Percentiles rank a stretch among this genome's conserved stretches.
phyloP scores from a whole-genome alignment of 2,888 invertebrate species.

The Andrena bucephala region DNA sequence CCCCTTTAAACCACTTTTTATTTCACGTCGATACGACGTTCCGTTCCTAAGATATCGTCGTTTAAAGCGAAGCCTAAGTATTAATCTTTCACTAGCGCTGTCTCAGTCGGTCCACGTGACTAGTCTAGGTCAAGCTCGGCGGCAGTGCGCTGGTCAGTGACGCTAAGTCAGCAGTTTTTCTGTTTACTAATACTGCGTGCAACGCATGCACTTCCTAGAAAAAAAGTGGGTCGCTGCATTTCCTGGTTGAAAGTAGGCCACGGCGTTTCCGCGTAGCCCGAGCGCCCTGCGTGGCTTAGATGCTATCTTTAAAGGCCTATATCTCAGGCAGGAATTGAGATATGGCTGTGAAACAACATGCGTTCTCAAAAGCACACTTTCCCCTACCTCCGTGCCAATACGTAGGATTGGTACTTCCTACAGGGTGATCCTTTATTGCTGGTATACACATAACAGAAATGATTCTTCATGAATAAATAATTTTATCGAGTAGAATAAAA shows the following conservation, averaged over 20 bases:
- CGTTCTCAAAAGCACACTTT: not conserved
- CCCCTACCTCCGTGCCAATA: not conserved
- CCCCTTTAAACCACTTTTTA: conserved; percentile 25
- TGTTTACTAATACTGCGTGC: conserved; percentile 10
- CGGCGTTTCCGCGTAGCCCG: too few species aligned
- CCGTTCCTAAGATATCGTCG: not conserved
- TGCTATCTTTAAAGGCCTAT: not conserved
- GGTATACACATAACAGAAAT: too few species aligned
- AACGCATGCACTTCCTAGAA: conserved; percentile 21
- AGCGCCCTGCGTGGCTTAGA: not conserved
- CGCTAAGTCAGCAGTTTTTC: conserved; percentile 28
- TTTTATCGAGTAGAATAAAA: too few species aligned
- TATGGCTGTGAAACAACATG: not conserved
- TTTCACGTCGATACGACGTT: conserved; percentile 23
- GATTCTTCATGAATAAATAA: too few species aligned
- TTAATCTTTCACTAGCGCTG: not conserved
- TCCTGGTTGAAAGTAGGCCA: not conserved
- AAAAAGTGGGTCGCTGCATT: conserved; percentile 17
- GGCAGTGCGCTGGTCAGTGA: conserved; percentile 25
- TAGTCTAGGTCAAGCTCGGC: conserved; percentile 24
- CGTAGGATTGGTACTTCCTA: too few species aligned
- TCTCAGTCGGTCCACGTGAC: not conserved
- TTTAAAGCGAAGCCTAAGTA: not conserved
- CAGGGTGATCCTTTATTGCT: too few species aligned
- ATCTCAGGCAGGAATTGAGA: conserved; percentile 5